Base-by-base conservation (phyloP, 2,797 vertebrate species). In the Lepus oiostolus region DNA sequence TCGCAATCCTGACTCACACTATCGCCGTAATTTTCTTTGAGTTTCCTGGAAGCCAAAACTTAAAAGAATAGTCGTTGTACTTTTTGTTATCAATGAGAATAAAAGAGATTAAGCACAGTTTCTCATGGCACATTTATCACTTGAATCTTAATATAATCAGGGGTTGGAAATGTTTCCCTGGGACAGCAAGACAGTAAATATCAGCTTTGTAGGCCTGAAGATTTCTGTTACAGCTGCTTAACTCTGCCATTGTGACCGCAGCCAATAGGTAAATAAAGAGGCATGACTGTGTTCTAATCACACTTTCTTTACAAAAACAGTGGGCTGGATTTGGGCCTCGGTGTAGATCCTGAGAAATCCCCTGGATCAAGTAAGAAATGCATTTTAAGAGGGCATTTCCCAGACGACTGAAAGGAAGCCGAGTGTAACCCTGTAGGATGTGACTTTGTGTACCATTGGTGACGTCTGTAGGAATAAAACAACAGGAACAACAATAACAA, bases 11-110 rank as follows among this genome's bases (percentile, higher is more conserved):
- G 54, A 58, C 42, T 84, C 77, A 54, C 21, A 62, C 47, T 75
- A 63, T 71, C 63, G 21, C 38, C 75, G 21, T 42, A 24, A 5
- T 71, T 93, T 88, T 94, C 71, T 91, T 65, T 94, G 84, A 7
- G 14, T 7, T 80, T 84, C 38, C 68, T 82, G 21, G 52, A 68
- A 68, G 54, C 19, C 67, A 35, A 71, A 76, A 65, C 16, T 75
- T 75, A 67, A 95, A 76, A 62, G 80, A 65, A 19, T 8, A 77
- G 47, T 70, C 22, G 50, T 75, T 26, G 10, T 32, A 26, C 60
- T 80, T 87, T 83, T n/a, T 86, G 75, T 80, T 52, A 74, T 84
- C 60, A 26, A 32, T 10, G 12, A 81, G 26, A 35, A 89, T 19
- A 58, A 91, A 93, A 81, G 9, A 72, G 22, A 76, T 62, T 30